Evolutionary conservation across 1,140 invertebrate species (phyloP), one percentile per base, ranked within the genome.

Genomic region (Drosophila kanapiae): DNA sequence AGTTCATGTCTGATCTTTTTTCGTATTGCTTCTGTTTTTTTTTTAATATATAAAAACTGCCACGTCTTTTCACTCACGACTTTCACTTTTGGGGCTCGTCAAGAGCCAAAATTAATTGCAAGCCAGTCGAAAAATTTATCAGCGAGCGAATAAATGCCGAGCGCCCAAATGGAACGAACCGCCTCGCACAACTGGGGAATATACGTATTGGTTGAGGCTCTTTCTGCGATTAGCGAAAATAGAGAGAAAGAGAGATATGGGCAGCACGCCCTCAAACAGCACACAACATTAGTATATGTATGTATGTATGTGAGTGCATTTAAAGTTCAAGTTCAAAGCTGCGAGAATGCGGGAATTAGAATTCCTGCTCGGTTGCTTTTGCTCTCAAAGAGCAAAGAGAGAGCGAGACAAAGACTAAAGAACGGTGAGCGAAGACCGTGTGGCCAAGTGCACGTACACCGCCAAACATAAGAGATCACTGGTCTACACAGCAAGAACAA

Each of bases 311-410:
- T 79, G 72, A 70, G 64, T 83, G 85, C 78, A 77, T 82, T 82
- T 77, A 84, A 91, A 91, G 88, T 91, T 91, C 88, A 91, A 91
- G 88, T 91, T 91, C 88, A 91, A 91, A 88, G 85, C 75, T 51
- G 16, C 38, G 51, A 53, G 78, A 75, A 71, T 82, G 54, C 53
- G 63, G 53, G 53, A 78, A 72, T 90, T 88, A 88, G 85, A 88
- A 87, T 76, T 85, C 16, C 18, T 53, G 67, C 47, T 78, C 14
- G 58, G 56, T 40, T 57, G 33, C 31, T 57, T 67, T 48, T 77
- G 61, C 58, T 27, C 57, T 67, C 48, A 11, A 33, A 47, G 31
- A 31, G 31, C 5, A 8, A 31, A 8, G 31, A 31, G 27, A 75
- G 57, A 42, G 38, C 23, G 40, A 75, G 51, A 61, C 10, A 27